phyloP scores from a whole-genome alignment of 2,797 vertebrate species.

The Rhodeus uyekii region DNA sequence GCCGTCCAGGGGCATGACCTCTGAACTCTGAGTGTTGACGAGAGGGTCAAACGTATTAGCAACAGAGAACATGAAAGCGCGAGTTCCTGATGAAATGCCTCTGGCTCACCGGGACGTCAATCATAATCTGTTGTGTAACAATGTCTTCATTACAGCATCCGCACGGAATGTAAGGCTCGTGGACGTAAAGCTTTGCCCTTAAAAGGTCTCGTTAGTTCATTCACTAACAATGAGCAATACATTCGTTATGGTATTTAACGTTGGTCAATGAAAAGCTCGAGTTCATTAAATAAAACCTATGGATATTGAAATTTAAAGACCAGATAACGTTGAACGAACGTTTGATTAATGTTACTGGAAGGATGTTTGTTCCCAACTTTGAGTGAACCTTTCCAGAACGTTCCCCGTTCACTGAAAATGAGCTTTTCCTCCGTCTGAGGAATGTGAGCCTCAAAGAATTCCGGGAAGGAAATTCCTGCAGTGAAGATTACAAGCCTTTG shows the following conservation, averaged over 20 bases:
- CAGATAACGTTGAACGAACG: no score
- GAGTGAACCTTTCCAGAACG: not conserved
- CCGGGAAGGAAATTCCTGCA: slow-evolving; percentile 76
- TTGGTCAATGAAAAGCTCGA: not conserved
- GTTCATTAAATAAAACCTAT: not conserved
- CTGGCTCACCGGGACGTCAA: no score
- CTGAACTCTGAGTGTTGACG: slow-evolving; percentile 2
- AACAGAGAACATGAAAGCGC: not conserved
- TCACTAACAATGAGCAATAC: no score
- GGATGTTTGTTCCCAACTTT: not conserved
- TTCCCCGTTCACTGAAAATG: slow-evolving; percentile 39
- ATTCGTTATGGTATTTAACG: not conserved
- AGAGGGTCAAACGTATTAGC: not conserved
- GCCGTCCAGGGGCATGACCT: slow-evolving; percentile 50
- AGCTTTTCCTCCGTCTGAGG: slow-evolving; percentile 55
- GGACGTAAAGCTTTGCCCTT: no score
- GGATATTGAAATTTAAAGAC: no score
- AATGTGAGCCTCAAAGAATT: slow-evolving; percentile 72
- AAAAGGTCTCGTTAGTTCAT: not conserved
- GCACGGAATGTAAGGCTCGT: no score
- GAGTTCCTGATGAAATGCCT: not conserved
- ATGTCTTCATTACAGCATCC: no score
- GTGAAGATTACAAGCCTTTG: slow-evolving; percentile 75
- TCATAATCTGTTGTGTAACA: no score
- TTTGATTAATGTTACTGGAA: not conserved